phyloP scores from a whole-genome alignment of 2,113 vertebrate species.

The Phycodurus eques region DNA sequence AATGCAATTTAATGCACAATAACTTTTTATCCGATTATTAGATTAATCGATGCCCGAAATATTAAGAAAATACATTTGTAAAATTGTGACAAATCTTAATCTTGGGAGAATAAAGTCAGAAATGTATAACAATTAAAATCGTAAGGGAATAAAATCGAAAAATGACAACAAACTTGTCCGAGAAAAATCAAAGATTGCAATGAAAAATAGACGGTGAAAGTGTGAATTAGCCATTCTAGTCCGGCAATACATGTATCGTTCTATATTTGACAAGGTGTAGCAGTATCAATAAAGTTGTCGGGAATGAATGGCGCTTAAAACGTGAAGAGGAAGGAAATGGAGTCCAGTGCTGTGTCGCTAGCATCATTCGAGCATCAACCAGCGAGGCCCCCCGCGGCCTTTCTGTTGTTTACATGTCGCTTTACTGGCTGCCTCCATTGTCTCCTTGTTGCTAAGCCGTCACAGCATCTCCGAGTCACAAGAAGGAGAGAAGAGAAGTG shows the following conservation, averaged over 20 bases:
- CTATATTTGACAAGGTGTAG: not conserved
- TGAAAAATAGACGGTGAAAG: too few species aligned
- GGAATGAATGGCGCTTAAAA: not conserved
- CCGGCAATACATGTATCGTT: not conserved
- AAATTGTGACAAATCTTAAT: too few species aligned
- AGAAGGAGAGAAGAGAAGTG: constrained; percentile 33
- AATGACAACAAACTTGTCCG: too few species aligned
- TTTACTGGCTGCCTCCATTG: constrained; percentile 32
- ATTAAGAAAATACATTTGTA: too few species aligned
- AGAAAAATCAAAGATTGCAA: too few species aligned
- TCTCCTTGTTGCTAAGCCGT: constrained; percentile 69
- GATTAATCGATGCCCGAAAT: too few species aligned
- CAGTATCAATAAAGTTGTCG: not conserved
- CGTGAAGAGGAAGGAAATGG: not conserved
- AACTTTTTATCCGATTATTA: too few species aligned
- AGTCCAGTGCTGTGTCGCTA: not conserved
- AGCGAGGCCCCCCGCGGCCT: constrained; percentile 53
- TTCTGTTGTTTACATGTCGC: constrained; percentile 64
- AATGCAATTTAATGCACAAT: too few species aligned
- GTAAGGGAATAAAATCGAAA: too few species aligned
- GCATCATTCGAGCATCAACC: not conserved
- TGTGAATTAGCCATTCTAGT: too few species aligned
- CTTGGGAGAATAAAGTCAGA: too few species aligned
- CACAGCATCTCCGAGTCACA: constrained; percentile 54
- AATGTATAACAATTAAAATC: too few species aligned